phyloP scores from a whole-genome alignment of 2,797 vertebrate species.

The Eidolon dupreanum region DNA sequence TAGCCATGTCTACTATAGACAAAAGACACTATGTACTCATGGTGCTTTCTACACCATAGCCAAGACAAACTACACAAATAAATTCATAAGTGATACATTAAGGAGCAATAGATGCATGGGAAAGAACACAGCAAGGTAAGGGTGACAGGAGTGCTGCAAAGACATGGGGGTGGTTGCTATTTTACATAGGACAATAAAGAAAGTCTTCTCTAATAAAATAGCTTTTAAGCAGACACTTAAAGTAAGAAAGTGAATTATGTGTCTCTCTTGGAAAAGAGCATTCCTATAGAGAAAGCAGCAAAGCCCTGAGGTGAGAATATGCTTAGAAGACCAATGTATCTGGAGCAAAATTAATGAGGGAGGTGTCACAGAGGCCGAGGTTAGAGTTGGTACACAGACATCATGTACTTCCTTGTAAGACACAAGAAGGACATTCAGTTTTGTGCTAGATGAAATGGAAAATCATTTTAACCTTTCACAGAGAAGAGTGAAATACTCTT shows the following conservation, averaged over 20 bases:
- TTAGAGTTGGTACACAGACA: neutral
- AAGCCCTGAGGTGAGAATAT: neutral
- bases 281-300: neutral
- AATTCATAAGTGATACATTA: neutral
- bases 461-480: neutral
- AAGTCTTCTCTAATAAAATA: neutral
- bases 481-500: neutral
- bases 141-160: neutral
- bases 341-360: neutral
- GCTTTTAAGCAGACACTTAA: neutral
- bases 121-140: neutral
- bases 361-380: neutral
- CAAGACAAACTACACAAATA: neutral
- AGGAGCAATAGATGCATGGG: neutral
- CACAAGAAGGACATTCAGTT: neutral
- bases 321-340: neutral
- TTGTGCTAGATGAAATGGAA: neutral
- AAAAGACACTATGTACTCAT: neutral
- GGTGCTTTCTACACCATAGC: neutral
- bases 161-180: neutral
- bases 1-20: neutral
- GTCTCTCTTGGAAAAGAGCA: neutral
- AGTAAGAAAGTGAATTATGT: neutral
- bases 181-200: neutral
- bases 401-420: neutral